Conservation (phyloP, 2,888 invertebrate genomes). For the Timema cristinae region DNA sequence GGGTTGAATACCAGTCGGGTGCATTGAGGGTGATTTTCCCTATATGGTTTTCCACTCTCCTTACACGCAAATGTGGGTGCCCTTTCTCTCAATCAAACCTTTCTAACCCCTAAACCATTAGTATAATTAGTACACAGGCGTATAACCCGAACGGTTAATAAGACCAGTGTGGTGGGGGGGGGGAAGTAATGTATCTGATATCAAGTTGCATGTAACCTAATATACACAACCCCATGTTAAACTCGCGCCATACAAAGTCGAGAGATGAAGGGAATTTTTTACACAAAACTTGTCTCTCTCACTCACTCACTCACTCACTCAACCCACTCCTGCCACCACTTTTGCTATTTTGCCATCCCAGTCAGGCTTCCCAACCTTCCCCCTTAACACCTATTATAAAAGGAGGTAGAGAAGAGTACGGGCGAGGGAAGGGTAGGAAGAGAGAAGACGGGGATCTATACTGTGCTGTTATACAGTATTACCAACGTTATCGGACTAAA, state of each 20-base stretch:
- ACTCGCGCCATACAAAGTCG: background rate
- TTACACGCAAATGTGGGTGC: too few species aligned
- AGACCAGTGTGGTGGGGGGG: too few species aligned
- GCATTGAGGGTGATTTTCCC: too few species aligned
- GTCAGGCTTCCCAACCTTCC: slow-evolving; percentile 12
- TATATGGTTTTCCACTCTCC: too few species aligned
- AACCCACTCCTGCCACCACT: slow-evolving; percentile 3
- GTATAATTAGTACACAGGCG: too few species aligned
- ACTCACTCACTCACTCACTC: slow-evolving; percentile 4
- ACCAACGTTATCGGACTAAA: slow-evolving; percentile 14
- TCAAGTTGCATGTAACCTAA: too few species aligned
- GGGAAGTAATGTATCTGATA: too few species aligned
- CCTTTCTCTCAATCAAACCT: too few species aligned
- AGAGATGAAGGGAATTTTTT: background rate
- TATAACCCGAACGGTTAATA: too few species aligned
- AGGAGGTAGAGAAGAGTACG: background rate
- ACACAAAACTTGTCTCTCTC: background rate
- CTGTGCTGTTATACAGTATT: slow-evolving; percentile 11
- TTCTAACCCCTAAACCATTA: too few species aligned
- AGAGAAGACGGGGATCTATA: background rate
- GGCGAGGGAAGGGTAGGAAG: background rate
- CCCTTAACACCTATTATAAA: slow-evolving; percentile 9
- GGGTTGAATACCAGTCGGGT: too few species aligned
- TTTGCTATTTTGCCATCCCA: slow-evolving; percentile 5
- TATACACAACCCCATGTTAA: too few species aligned